Base-by-base conservation (phyloP, 2,888 invertebrate species). In the Cecidostiba fungosa region DNA sequence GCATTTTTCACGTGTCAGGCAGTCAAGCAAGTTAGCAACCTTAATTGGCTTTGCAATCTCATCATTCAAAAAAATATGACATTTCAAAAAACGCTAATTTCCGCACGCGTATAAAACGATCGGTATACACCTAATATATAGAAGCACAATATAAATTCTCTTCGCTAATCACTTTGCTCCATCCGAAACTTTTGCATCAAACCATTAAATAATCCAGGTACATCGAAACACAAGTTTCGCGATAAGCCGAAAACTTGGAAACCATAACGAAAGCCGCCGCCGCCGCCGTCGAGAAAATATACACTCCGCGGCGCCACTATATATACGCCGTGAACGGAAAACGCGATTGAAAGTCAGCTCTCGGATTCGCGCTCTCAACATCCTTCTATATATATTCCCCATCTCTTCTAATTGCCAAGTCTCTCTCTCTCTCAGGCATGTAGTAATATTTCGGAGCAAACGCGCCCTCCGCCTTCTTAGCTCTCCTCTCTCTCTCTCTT, bases 401-500 rank as follows among this genome's bases (percentile, higher is more conserved):
- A 8, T 66, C 43, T 74, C 29, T 82, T 77, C 77, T 72, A 84
- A 62, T 73, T 84, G 62, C 70, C 66, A 19, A 19, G 36, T 16
- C 36, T 72, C 66, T 79, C 66, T 32, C 47, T 26, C 69, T 79
- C 50, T 36, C 66, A 6, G 4, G 50, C 16, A 73, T 59, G 72
- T 19, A 26, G 72, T 16, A 78, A 77, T 74, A 82, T 78, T 77
- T 74, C 47, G 77, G 43, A 26, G 54, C 74, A 73, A 32, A 62
- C 14, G 36, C 78, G 43, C 78, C 43, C 86, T 74, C 66, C n/a
- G 19, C 78, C 82, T 66, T 82, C 85, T 79, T 80, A 39, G 54
- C 73, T 72, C 62, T 70, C 70, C 83, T 19, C 84, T 29, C 19
- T 77, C 77, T 79, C 84, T 54, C 86, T 82, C 85, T 79, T 83